Evolutionary conservation across 2,888 invertebrate species (phyloP), one percentile per base, ranked within the genome.

Genomic region (Hoplodrina ambigua): DNA sequence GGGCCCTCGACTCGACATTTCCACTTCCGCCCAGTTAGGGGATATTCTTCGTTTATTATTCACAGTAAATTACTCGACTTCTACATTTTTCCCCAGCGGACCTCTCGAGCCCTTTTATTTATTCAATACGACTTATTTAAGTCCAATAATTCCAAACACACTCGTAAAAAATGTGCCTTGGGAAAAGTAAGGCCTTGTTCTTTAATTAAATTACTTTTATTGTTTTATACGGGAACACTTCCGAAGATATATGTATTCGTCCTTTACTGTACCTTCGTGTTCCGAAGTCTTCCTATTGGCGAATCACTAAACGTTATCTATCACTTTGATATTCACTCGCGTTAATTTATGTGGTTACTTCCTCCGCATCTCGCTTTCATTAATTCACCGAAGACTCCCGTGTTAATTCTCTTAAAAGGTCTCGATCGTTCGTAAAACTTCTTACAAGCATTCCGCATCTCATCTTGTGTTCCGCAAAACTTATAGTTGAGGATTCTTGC

Each of bases 41-140:
- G 81, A 91, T 91, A 90, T 90, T 92, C 88, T 89, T 90, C 91
- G 90, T 94, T 94, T 91, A 94, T 94, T 94, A 94, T 94, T 94
- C 92, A 94, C 90, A 87, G 88, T 88, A 90, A 93, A 93, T 94
- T 93, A 93, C 90, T 88, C 88, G 86, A 90, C 87, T 90, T 91
- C 87, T 88, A 90, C 87, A 92, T 93, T 93, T 94, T 82, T 89
- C 86, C 88, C 90, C 89, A 82, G 80, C 78, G 89, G 90, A 88
- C 80, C 90, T 90, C 88, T 90, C 90, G 89, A 90, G 89, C 87
- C 89, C 83, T 90, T 90, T 94, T 89, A 92, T 91, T 93, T 93
- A 93, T 94, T 94, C 91, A 94, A 83, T 86, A 81, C 81, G 85
- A 87, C 86, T 90, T 92, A 90, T 91, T 90, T 88, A 89, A 87